Conservation (phyloP, 2,888 invertebrate genomes). For the Drosophila pegasa region DNA sequence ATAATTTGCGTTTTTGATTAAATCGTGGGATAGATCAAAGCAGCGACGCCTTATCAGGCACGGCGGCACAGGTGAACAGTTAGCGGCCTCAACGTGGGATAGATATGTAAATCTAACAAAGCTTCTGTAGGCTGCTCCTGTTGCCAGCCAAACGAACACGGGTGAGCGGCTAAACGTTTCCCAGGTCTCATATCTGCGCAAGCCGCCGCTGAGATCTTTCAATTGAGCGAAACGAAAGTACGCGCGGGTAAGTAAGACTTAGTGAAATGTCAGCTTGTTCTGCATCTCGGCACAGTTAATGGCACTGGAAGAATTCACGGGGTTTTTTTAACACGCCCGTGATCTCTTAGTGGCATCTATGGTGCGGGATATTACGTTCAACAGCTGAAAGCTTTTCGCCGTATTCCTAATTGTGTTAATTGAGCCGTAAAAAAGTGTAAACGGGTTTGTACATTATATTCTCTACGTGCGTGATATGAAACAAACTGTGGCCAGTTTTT, state of each 20-base stretch:
- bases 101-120: slow-evolving; percentile 28
- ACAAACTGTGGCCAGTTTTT: slow-evolving; percentile 37
- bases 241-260: slow-evolving; percentile 6
- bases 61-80: slow-evolving; percentile 39
- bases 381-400: slow-evolving; percentile 19
- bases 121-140: slow-evolving; percentile 2
- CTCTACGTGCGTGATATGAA: slow-evolving; percentile 43
- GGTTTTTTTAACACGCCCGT: slow-evolving; percentile 85
- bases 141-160: slow-evolving; percentile 8
- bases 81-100: slow-evolving; percentile 51
- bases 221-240: slow-evolving; percentile 5
- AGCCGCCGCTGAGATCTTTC: slow-evolving; percentile 27
- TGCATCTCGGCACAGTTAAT: slow-evolving; percentile 86
- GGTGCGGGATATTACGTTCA: slow-evolving; percentile 81
- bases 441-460: slow-evolving; percentile 4
- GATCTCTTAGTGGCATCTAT: slow-evolving; percentile 86
- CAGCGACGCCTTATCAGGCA: slow-evolving; percentile 52
- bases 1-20: slow-evolving; percentile 80
- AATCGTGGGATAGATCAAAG: slow-evolving; percentile 78
- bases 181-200: slow-evolving; percentile 24
- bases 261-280: slow-evolving; percentile 24
- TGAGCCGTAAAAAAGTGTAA: slow-evolving; percentile 41
- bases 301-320: slow-evolving; percentile 89
- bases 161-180: slow-evolving; percentile 31
- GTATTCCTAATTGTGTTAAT: slow-evolving; percentile 59